Evolutionary conservation across 2,113 vertebrate species (phyloP), one percentile per base, ranked within the genome.

Genomic region (Spea bombifrons): DNA sequence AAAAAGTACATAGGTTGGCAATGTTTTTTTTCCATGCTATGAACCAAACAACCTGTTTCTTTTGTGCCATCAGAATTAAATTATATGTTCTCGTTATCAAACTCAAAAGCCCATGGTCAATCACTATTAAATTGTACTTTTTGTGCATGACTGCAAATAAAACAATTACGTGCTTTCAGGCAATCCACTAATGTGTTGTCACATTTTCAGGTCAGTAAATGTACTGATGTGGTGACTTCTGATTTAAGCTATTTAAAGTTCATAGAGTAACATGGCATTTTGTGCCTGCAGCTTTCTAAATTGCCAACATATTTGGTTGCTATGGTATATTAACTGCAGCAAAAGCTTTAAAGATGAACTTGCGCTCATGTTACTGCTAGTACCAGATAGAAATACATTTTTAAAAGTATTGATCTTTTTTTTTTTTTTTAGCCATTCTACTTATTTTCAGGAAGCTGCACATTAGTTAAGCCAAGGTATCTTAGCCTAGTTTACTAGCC

Each of bases 161-260:
- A 79, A 79, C 61, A 66, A 73, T 73, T 46, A 79, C 64, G 64
- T 79, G 61, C 53, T 66, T 49, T 57, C 61, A 65, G 76, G 70
- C 59, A 55, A n/a, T 79, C 70, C 73, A 59, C 76, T 79, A 79
- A 79, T 79, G 70, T 48, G 68, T 70, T 79, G 76, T 79, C 76
- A 79, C 70, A 73, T 73, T 79, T 79, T 49, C 76, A 79, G 69
- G 61, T 73, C 76, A 79, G n/a, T 79, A 73, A 79, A 12, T 57
- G 66, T 72, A 79, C 71, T 72, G 61, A 79, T 79, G 70, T 79
- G 70, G 76, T 65, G 68, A 66, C 59, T 72, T 55, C 76, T 79
- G 49, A 73, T 79, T 79, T 78, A 72, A 16, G 76, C 76, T 78
- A 71, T 78, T 78, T 79, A 79, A 79, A 77, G 75, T 63, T 77